Evolutionary conservation across 2,888 invertebrate species (phyloP).

Genomic region (Troides oblongomaculatus): DNA sequence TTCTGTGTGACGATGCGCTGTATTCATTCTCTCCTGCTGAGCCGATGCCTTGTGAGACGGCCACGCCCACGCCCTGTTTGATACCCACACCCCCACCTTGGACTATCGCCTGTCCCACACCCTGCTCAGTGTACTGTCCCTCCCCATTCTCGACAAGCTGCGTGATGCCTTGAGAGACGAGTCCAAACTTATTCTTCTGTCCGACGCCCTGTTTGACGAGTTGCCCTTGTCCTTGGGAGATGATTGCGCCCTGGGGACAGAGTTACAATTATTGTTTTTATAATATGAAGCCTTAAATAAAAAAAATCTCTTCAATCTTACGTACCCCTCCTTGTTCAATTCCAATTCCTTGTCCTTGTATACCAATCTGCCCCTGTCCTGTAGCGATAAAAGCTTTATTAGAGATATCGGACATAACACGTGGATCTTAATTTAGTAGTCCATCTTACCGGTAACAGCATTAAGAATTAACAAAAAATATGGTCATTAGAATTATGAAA

Average conservation of each 20-base stretch:
- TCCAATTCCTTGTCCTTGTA: slow-evolving; percentile 33
- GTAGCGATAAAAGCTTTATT: slow-evolving; percentile 15
- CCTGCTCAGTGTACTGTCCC: slow-evolving; percentile 34
- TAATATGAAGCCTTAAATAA: too few species aligned
- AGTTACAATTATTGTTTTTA: too few species aligned
- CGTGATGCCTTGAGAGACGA: slow-evolving; percentile 26
- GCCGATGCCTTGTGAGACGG: slow-evolving; percentile 42
- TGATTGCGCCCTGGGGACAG: slow-evolving; percentile 24
- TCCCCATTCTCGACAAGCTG: slow-evolving; percentile 23
- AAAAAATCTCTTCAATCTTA: background rate
- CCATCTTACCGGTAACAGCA: too few species aligned
- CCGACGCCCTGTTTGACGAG: slow-evolving; percentile 28
- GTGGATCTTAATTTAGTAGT: too few species aligned
- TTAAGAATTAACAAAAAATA: too few species aligned
- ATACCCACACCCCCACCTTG: slow-evolving; percentile 41
- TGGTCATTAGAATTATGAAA: too few species aligned
- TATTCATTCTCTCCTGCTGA: slow-evolving; percentile 53
- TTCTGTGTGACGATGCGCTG: slow-evolving; percentile 53
- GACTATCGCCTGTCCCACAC: slow-evolving; percentile 35
- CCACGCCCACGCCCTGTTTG: slow-evolving; percentile 36
- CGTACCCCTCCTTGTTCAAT: slow-evolving; percentile 32
- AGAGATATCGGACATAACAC: background rate
- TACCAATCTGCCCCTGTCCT: slow-evolving; percentile 45
- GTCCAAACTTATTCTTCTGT: slow-evolving; percentile 23
- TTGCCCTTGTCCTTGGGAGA: slow-evolving; percentile 31